Evolutionary conservation across 2,888 invertebrate genomes (phyloP), one percentile per base, ranked within the genome.

Genomic region (Beris chalybata): DNA sequence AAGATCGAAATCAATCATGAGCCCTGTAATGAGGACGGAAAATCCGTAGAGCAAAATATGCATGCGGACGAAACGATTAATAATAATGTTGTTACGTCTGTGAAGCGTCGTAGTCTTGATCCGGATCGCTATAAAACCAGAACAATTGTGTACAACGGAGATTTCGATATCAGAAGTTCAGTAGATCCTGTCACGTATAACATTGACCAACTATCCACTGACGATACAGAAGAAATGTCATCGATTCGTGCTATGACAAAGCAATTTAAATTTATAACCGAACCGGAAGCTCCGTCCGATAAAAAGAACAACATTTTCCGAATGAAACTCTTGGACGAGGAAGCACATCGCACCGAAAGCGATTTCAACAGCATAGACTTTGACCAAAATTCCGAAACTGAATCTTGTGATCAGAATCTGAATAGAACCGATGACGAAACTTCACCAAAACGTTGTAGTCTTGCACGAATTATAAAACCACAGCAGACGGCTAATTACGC

Each of bases 121-220:
- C 86, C 87, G 5, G 91, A 91, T 56, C 83, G 92, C 59, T 92
- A 89, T 76, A 85, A 87, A 73, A 92, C 92, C 3, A 86, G 88
- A 73, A 89, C 91, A 0, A 79, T 90, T 22, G 71, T 73, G 12
- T 78, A 58, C 32, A 31, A 58, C 50, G 43, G 32, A 15, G 48
- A 53, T 30, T 22, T 11, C 11, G 64, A 56, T 9, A 45, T 22
- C 4, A 31, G 31, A 55, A 65, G 22, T 47, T 5, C 38, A 44
- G 15, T 22, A 47, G 67, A 67, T 63, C 57, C 65, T 50, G 15
- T 64, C 69, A 65, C 65, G 57, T 12, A 66, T 48, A 67, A 48
- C n/a, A 61, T 67, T 22, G 69, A 71, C 15, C 70, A 68, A 43
- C 67, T 67, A 44, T 71, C 72, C 29, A 71, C 69, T 30, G 73